A percentile compares a stretch with the other conserved stretches of the same genome.
These are phyloP conservation scores for Chionodraco myersi DNA, from an alignment of 2,113 vertebrate species.

Conservation along the genomic window DNA sequence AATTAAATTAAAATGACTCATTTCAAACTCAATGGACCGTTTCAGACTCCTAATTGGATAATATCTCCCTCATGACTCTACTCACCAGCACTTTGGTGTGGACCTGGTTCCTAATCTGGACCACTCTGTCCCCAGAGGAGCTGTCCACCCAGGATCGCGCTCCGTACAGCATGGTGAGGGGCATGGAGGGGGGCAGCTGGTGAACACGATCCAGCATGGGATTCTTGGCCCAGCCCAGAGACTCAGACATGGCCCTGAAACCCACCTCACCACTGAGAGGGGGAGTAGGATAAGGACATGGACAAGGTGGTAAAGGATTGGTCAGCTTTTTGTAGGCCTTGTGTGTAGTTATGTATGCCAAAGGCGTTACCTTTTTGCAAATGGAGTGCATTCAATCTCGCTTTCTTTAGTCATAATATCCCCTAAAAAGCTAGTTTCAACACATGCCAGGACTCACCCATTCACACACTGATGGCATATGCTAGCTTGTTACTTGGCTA, in stretches of 20 bases:
- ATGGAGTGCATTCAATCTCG: too few species aligned
- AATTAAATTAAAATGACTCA: background rate
- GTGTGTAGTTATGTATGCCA: background rate
- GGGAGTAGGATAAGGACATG: background rate
- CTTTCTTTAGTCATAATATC: too few species aligned
- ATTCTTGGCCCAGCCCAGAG: slow-evolving; percentile 90
- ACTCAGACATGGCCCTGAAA: slow-evolving; percentile 89
- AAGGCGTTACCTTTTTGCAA: too few species aligned
- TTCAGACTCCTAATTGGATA: slow-evolving; percentile 2
- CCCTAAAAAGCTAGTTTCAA: too few species aligned
- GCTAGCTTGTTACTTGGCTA: too few species aligned
- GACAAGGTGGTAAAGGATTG: background rate
- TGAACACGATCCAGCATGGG: slow-evolving; percentile 91
- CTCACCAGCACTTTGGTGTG: slow-evolving; percentile 87
- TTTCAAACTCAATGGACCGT: background rate
- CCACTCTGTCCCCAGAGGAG: slow-evolving; percentile 84
- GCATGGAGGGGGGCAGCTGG: slow-evolving; percentile 85
- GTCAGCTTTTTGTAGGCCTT: background rate
- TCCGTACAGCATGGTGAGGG: slow-evolving; percentile 90
- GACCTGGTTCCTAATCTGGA: slow-evolving; percentile 78
- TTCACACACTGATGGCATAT: too few species aligned
- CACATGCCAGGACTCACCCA: too few species aligned
- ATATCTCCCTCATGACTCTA: slow-evolving; percentile 16
- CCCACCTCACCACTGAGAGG: slow-evolving; percentile 89
- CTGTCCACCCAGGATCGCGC: slow-evolving; percentile 90